Evolutionary conservation across 2,888 invertebrate species (phyloP), one percentile per base, ranked within the genome.

Genomic region (Polydrusus cervinus): DNA sequence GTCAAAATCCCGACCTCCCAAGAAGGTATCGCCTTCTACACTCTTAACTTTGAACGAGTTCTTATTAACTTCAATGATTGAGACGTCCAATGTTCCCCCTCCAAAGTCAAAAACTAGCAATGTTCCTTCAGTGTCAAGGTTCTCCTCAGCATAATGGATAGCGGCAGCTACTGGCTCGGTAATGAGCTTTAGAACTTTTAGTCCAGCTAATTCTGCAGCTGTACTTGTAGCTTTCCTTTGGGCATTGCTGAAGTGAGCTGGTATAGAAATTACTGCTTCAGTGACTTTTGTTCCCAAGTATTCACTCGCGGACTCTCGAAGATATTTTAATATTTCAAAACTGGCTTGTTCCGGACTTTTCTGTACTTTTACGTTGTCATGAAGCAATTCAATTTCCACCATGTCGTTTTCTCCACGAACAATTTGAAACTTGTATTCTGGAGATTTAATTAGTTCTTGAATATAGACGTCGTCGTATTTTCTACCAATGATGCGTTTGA

Each of bases 1-100:
- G 45, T 79, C 79, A n/a, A 78, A 70, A 64, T 79, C 73, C 49
- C 77, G 40, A 0, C 79, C 79, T 8, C 79, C 79, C 16, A 77
- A 64, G 34, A 76, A 67, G 1, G 75, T 75, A 65, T 79, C 77
- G 9, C 79, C 79, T 40, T 76, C 77, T 3, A 78, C 75, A 43
- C 60, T 71, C 65, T 70, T 70, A 1, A 79, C 78, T 64, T 70
- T 47, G 49, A 78, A 79, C 10, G 13, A 16, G 69, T 75, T 76
- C 64, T 65, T 73, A 51, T 64, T 67, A 40, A 76, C 78, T 53
- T 75, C 68, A 20, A 82, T 75, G 11, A 82, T 62, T 0, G 81
- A 81, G 0, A 83, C 80, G 65, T 83, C 82, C 47, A 81, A 72
- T 10, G 82, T 83, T n/a, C 82, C 82, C 20, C 82, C 82, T 8